A percentile compares a stretch with the other conserved stretches of the same genome.
Conservation (phyloP, 2,888 invertebrate species). For the Galerucella pusilla region DNA sequence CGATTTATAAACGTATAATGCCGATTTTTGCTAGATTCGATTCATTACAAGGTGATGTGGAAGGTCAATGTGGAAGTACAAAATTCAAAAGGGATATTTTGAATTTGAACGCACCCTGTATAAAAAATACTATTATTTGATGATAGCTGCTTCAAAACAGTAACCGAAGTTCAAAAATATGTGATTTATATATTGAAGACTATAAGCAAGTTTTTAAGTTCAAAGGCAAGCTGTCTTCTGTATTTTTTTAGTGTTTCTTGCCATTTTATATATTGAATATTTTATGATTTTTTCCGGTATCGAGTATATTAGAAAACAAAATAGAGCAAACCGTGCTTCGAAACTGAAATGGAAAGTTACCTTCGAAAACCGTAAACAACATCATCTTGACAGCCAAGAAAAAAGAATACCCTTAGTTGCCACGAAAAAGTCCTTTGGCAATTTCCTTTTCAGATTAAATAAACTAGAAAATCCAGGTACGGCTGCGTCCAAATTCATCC, state of each 20-base stretch:
- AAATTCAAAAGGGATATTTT: too few relatives aligned
- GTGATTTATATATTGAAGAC: too few relatives aligned
- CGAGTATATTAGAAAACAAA: constrained; percentile 1
- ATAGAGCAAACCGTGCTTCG: constrained; percentile 13
- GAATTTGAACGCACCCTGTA: too few relatives aligned
- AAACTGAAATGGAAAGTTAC: constrained; percentile 31
- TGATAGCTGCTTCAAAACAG: too few relatives aligned
- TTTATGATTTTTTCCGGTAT: not conserved
- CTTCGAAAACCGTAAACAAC: constrained; percentile 33
- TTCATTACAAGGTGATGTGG: not conserved
- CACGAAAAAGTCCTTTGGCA: constrained; percentile 22
- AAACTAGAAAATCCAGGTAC: constrained; percentile 26
- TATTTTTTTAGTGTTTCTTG: not conserved
- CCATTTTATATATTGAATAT: not conserved
- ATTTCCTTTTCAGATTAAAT: constrained; percentile 38
- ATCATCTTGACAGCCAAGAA: constrained; percentile 27
- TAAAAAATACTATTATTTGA: too few relatives aligned
- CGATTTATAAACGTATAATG: constrained; percentile 29
- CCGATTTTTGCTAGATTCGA: constrained; percentile 32
- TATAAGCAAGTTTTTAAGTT: too few relatives aligned
- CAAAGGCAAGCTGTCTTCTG: too few relatives aligned
- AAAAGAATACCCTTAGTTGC: constrained; percentile 25
- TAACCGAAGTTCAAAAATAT: too few relatives aligned
- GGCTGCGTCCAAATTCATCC: not conserved
- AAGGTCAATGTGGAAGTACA: too few relatives aligned